Percentiles rank a stretch among this genome's conserved stretches.
Evolutionary conservation across 2,113 vertebrate genomes (phyloP).

Genomic region (Nycticryphes semicollaris): DNA sequence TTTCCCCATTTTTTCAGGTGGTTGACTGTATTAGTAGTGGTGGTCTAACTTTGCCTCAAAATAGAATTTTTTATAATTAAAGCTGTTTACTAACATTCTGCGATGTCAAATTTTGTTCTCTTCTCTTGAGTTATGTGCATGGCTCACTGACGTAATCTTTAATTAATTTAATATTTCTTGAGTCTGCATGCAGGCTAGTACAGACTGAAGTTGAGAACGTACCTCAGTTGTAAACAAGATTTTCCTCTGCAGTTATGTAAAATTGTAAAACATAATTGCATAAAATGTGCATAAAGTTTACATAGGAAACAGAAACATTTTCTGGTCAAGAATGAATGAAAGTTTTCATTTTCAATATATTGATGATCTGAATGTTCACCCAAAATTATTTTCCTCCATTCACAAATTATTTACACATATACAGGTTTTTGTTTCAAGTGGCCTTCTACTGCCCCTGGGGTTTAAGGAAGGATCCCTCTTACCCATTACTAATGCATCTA

Average conservation of each 20-base stretch:
- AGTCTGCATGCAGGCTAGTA: neutral
- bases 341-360: neutral
- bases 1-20: neutral
- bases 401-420: neutral
- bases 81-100: neutral
- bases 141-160: neutral
- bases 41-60: neutral
- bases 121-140: neutral
- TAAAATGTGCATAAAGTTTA: neutral
- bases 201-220: neutral
- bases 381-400: neutral
- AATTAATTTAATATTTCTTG: neutral
- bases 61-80: neutral
- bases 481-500: neutral
- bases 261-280: neutral
- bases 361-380: neutral
- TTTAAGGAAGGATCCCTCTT: neutral
- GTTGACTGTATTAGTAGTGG: neutral
- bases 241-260: neutral
- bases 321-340: neutral
- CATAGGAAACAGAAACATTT: neutral
- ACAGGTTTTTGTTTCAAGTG: neutral
- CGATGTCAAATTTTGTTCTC: neutral
- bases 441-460: neutral
- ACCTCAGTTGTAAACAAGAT: neutral